Evolutionary conservation across 2,888 invertebrate genomes (phyloP).

Genomic region (Hypsopygia costalis): DNA sequence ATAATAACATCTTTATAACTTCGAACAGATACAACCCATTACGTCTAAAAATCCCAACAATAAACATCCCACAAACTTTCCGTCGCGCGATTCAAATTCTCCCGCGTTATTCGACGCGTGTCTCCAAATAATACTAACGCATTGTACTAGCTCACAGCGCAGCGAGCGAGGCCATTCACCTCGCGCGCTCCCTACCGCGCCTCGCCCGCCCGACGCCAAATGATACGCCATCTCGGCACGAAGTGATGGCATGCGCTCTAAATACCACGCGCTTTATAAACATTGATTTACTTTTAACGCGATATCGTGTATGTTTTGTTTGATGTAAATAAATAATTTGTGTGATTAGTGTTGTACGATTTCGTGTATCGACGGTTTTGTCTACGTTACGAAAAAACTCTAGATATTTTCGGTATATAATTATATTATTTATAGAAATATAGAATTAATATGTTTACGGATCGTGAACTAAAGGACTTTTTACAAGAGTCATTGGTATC

Average conservation of each 20-base stretch:
- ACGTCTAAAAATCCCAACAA: too few relatives aligned
- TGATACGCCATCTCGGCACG: conserved; percentile 25
- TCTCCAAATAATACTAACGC: conserved; percentile 11
- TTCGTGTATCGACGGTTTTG: too few relatives aligned
- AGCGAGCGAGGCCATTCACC: conserved; percentile 15
- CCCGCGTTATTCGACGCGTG: conserved; percentile 12
- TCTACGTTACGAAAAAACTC: too few relatives aligned
- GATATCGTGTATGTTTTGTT: not conserved
- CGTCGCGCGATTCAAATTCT: conserved; percentile 15
- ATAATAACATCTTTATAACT: too few relatives aligned
- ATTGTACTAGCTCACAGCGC: conserved; percentile 10
- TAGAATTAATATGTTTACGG: conserved; percentile 24
- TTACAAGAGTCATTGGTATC: conserved; percentile 27
- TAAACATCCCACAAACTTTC: too few relatives aligned
- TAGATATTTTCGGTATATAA: too few relatives aligned
- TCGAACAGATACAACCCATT: too few relatives aligned
- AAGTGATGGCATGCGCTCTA: conserved; percentile 15
- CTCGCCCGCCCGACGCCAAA: conserved; percentile 13
- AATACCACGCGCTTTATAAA: conserved; percentile 2
- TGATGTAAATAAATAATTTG: not conserved
- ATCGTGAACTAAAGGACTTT: conserved; percentile 20
- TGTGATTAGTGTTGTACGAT: too few relatives aligned
- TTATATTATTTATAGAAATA: too few relatives aligned
- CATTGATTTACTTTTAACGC: conserved; percentile 1
- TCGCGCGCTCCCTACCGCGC: conserved; percentile 7